phyloP scores from a whole-genome alignment of 2,888 invertebrate species.

The Automeris io region DNA sequence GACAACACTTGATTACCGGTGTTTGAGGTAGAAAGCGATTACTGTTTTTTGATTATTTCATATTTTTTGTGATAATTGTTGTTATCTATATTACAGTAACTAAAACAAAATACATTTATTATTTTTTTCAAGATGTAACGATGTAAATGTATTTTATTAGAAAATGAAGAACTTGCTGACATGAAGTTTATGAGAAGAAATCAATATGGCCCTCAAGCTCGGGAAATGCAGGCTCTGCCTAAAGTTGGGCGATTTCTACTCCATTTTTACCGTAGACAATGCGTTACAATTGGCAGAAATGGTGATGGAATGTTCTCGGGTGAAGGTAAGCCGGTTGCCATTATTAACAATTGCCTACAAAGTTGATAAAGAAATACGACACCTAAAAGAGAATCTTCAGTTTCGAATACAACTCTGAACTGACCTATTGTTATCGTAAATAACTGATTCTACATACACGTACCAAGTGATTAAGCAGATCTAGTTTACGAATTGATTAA shows the following conservation, averaged over 20 bases:
- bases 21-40: neutral
- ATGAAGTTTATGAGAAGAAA: constrained; percentile 57
- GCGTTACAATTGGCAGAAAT: constrained; percentile 66
- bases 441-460: too few species aligned
- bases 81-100: neutral
- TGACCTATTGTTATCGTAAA: too few species aligned
- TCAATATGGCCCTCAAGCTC: constrained; percentile 74
- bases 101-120: neutral
- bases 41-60: neutral
- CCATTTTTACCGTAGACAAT: constrained; percentile 71
- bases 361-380: neutral
- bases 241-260: constrained; percentile 73
- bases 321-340: constrained; percentile 46
- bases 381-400: neutral
- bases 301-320: constrained; percentile 71
- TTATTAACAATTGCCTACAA: neutral
- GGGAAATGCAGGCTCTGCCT: constrained; percentile 75
- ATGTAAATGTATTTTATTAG: constrained; percentile 7
- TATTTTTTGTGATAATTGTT: neutral
- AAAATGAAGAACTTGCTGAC: constrained; percentile 30
- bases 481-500: too few species aligned
- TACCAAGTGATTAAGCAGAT: too few species aligned
- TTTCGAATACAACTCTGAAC: constrained; percentile 5
- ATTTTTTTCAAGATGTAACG: neutral
- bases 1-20: neutral